These are phyloP conservation scores for mouse (Mus musculus) DNA, from an alignment of 2,113 vertebrate species.

Conservation along the genomic window GRCm39 chr1:135066001-135066500, in stretches of 20 bases:
- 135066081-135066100: too few relatives aligned
- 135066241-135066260: accelerated
- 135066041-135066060: too few relatives aligned
- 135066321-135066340: neutral
- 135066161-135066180: neutral
- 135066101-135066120: neutral
- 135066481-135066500: accelerated
- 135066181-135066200: neutral
- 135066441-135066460: too few relatives aligned
- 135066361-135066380: neutral
- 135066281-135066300: neutral
- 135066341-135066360: neutral
- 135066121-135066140: neutral
- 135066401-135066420: neutral
- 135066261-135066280: accelerated
- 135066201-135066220: neutral
- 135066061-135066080: too few relatives aligned
- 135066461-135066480: too few relatives aligned
- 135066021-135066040: too few relatives aligned
- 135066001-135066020: too few relatives aligned
- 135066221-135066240: neutral
- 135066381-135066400: neutral
- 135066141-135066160: neutral
- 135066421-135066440: neutral
- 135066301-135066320: neutral